phyloP scores from a whole-genome alignment of 1,140 invertebrate genomes.

The Stegodyphus mimosarum region DNA sequence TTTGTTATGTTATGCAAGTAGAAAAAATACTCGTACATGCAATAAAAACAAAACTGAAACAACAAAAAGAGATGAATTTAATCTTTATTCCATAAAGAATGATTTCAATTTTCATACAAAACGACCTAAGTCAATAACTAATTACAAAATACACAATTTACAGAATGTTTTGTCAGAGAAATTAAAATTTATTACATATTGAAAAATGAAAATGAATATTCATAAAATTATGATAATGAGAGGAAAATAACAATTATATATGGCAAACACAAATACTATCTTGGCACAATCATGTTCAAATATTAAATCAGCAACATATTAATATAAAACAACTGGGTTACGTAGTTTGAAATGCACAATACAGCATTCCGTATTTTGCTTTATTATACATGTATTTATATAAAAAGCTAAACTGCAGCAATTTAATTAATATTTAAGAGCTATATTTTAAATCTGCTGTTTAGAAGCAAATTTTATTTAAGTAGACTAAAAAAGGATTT shows the following conservation, averaged over 20 bases:
- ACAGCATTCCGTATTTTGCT: too few relatives aligned
- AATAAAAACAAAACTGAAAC: background rate
- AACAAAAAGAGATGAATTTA: background rate
- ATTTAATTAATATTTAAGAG: too few relatives aligned
- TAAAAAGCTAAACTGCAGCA: too few relatives aligned
- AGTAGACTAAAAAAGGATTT: too few relatives aligned
- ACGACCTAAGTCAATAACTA: slow-evolving; percentile 13
- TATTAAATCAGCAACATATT: background rate
- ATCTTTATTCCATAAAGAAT: slow-evolving; percentile 49
- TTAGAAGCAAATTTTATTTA: too few relatives aligned
- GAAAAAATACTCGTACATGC: too few relatives aligned
- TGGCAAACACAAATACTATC: slow-evolving; percentile 38
- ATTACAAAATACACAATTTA: slow-evolving; percentile 51
- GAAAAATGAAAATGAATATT: slow-evolving; percentile 11
- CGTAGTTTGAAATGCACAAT: too few relatives aligned
- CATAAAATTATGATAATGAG: too few relatives aligned
- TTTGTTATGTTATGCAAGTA: too few relatives aligned
- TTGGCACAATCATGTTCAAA: slow-evolving; percentile 48
- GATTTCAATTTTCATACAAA: slow-evolving; percentile 31
- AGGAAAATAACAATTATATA: slow-evolving; percentile 31
- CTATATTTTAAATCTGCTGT: too few relatives aligned
- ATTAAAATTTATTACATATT: slow-evolving; percentile 8
- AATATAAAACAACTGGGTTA: too few relatives aligned
- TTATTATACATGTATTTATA: too few relatives aligned
- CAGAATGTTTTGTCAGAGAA: slow-evolving; percentile 18